phyloP scores from a whole-genome alignment of 2,113 vertebrate species.

The Rhadina sibilatrix region DNA sequence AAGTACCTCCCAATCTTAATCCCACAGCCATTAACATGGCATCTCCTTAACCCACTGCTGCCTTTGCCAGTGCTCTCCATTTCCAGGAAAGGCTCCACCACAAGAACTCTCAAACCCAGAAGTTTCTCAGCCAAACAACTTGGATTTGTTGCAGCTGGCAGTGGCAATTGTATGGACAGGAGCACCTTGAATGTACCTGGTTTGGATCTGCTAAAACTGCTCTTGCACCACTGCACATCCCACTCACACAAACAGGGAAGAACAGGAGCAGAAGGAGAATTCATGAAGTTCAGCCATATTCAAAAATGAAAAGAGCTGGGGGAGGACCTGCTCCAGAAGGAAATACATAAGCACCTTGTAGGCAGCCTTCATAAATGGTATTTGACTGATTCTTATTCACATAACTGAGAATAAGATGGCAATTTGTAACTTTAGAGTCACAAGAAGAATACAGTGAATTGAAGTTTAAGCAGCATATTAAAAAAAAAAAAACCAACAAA shows the following conservation, averaged over 20 bases:
- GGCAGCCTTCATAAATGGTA: slow-evolving; percentile 16
- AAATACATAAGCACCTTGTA: background rate
- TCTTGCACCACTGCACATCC: accelerated
- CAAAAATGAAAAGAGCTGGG: background rate
- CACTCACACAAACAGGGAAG: background rate
- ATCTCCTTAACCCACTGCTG: no score
- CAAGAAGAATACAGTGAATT: background rate
- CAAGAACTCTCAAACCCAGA: background rate
- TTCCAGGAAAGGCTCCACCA: background rate
- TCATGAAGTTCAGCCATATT: background rate
- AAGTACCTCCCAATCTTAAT: background rate
- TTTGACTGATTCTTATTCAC: slow-evolving; percentile 41
- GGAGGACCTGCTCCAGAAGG: slow-evolving; percentile 5
- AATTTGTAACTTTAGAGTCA: background rate
- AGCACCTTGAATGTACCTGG: accelerated
- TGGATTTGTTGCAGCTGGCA: background rate
- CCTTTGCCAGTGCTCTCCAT: background rate
- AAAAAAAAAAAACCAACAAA: background rate
- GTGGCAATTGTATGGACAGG: background rate
- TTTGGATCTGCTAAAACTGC: background rate
- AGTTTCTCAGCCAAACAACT: background rate
- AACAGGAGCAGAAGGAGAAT: background rate
- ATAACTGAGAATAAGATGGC: background rate
- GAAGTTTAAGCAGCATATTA: background rate
- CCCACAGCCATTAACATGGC: accelerated